Base-by-base conservation (phyloP, 2,888 invertebrate species). In the Timema cristinae region DNA sequence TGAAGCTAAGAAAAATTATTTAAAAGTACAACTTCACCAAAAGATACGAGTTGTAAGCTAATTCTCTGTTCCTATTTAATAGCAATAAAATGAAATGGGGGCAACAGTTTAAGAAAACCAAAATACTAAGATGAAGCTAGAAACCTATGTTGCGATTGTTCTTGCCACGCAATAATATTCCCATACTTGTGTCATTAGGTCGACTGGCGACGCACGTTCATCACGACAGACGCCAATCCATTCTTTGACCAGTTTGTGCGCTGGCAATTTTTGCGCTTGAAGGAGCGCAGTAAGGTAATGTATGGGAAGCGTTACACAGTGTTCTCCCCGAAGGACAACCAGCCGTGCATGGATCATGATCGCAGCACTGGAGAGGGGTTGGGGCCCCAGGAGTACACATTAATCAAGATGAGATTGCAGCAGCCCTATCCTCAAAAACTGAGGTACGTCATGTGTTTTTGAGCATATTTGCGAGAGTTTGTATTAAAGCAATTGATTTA, bases 261-360 rank as follows among this genome's bases (percentile, higher is more conserved):
- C 72, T 99, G 99, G 99, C 98, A 98, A 82, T 99, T 95, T 82
- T 83, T 91, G 73, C 91, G 92, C 76, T 84, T 99, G 48, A 94
- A 90, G 80, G 90, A 90, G 73, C 87, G 91, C 67, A 93, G 95
- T 75, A 97, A 97, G 84, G 90, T 99, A 50, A 91, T 94, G 84
- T 99, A 94, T 84, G 99, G 99, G 16, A 99, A 99, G 84, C 87
- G 99, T 7, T 93, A 98, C 80, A 97, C 98, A 0, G 93, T 99
- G 76, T 99, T 89, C 83, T 98, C 98, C 0, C 97, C 98, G 0
- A 89, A 93, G 79, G 99, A 99, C 83, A 92, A 92, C 9, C 99
- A 99, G 81, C 98, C 99, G 0, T 99, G 99, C 81, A 99, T 99
- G 99, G 99, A 99, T 82, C 99, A 99, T 81, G 99, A 99, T 82